Evolutionary conservation across 2,888 invertebrate genomes (phyloP).

Genomic region (Eudasyphora cyanicolor): DNA sequence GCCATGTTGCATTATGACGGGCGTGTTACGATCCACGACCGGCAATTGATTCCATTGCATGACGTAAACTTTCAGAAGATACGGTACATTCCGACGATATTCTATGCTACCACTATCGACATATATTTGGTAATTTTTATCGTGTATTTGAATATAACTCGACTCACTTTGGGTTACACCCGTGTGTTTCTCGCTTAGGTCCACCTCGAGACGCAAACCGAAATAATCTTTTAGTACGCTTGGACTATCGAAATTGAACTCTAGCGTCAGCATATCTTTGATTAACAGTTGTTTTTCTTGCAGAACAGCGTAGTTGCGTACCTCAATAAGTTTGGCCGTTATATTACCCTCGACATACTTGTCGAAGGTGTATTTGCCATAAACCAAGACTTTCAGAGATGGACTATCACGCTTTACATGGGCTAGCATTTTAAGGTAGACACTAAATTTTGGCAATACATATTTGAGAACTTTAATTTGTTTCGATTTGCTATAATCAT

Average conservation of each 20-base stretch:
- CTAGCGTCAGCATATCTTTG: not conserved
- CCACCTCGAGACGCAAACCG: conserved; percentile 85
- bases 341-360: conserved; percentile 92
- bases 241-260: not conserved
- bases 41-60: conserved; percentile 40
- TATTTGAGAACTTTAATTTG: conserved; percentile 89
- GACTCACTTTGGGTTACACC: conserved; percentile 87
- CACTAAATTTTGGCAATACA: conserved; percentile 95
- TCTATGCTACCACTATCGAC: not conserved
- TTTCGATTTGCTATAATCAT: conserved; percentile 62
- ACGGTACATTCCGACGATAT: conserved; percentile 27
- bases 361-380: conserved; percentile 88
- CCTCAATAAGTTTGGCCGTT: conserved; percentile 77
- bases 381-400: conserved; percentile 81
- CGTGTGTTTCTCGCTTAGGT: conserved; percentile 94
- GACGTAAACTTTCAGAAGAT: conserved; percentile 26
- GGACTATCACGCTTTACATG: conserved; percentile 91
- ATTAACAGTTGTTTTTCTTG: not conserved
- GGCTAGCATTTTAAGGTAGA: conserved; percentile 89
- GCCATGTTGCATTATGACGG: conserved; percentile 44
- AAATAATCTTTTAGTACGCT: conserved; percentile 44
- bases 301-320: not conserved
- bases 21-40: conserved; percentile 33
- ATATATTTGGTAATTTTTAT: conserved; percentile 10
- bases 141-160: conserved; percentile 79